These are phyloP conservation scores for Rhadina sibilatrix DNA, from an alignment of 2,113 vertebrate genomes.

Conservation along the genomic window DNA sequence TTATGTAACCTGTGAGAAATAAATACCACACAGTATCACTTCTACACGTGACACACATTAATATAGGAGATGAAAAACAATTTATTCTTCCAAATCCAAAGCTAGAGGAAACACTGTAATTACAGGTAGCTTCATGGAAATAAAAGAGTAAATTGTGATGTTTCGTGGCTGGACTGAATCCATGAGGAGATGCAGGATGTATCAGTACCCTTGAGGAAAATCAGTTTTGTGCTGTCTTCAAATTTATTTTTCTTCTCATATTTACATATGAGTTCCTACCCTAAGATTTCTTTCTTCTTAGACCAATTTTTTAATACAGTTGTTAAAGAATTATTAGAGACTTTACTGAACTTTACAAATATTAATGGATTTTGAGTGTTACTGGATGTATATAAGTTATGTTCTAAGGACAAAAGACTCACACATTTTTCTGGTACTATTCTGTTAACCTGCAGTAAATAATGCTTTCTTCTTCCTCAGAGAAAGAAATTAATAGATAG, in stretches of 20 bases:
- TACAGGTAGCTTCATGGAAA: background rate
- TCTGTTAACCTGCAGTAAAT: background rate
- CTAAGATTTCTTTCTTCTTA: background rate
- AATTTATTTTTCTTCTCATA: background rate
- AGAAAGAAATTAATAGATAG: background rate
- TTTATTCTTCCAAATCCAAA: background rate
- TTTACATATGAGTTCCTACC: background rate
- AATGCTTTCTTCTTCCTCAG: background rate
- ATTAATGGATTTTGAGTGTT: background rate
- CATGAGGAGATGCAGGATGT: background rate
- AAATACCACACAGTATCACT: background rate
- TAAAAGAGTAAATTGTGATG: background rate
- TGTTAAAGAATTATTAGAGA: background rate
- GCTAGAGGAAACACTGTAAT: background rate
- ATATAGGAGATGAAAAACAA: background rate
- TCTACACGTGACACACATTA: background rate
- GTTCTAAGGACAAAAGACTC: background rate
- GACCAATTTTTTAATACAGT: background rate
- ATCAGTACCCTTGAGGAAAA: background rate
- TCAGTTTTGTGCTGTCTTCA: background rate
- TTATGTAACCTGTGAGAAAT: background rate
- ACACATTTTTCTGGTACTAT: background rate
- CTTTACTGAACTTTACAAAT: background rate
- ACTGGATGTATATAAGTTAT: background rate
- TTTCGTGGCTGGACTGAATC: background rate